Conservation (phyloP, 2,797 vertebrate species). For the Myripristis jacobus region DNA sequence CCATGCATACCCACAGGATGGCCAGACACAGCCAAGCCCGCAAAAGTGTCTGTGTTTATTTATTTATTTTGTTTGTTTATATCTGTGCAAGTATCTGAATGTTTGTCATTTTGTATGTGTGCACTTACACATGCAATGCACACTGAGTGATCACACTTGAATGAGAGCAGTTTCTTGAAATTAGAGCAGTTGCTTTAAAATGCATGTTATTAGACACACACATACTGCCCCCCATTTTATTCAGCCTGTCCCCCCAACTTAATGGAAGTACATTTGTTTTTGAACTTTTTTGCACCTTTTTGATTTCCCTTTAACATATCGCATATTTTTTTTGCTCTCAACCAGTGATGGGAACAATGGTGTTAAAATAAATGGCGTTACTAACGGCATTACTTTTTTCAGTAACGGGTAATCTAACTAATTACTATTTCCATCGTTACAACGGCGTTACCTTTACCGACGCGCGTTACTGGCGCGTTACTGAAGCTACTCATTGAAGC, state of each 20-base stretch:
- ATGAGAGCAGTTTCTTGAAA: neutral
- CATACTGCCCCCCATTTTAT: neutral
- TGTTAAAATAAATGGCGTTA: too few relatives aligned
- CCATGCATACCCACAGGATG: slow-evolving; percentile 75
- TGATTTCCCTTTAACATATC: neutral
- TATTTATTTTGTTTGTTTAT: slow-evolving; percentile 30
- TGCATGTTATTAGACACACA: neutral
- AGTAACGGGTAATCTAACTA: too few relatives aligned
- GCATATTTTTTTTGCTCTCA: neutral
- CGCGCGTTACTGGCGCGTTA: too few relatives aligned
- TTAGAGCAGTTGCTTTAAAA: neutral
- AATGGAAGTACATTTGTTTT: neutral
- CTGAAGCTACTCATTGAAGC: too few relatives aligned
- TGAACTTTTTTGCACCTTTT: neutral
- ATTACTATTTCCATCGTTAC: too few relatives aligned
- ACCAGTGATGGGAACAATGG: too few relatives aligned
- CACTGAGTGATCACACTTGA: slow-evolving; percentile 3
- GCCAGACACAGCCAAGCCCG: slow-evolving; percentile 42
- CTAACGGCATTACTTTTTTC: too few relatives aligned
- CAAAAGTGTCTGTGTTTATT: slow-evolving; percentile 15
- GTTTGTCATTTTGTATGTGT: too few relatives aligned
- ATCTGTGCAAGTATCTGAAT: neutral
- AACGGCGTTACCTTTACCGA: too few relatives aligned
- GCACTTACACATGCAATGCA: neutral
- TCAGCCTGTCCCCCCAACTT: neutral